A percentile compares a stretch with the other conserved stretches of the same genome.
phyloP scores from a whole-genome alignment of 2,797 vertebrate genomes.

The Premnoplex brunnescens region DNA sequence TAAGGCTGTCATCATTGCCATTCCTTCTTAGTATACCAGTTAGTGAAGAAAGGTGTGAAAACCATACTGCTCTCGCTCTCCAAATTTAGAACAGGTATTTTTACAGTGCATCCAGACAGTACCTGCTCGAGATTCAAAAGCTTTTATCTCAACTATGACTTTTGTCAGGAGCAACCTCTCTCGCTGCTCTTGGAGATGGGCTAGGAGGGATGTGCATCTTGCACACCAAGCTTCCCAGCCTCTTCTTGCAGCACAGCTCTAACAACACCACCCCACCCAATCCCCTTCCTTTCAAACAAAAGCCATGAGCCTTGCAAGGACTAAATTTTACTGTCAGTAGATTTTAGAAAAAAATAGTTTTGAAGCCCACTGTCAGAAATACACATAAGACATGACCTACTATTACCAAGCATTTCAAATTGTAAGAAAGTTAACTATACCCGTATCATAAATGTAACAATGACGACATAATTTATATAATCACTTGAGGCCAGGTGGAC shows the following conservation, averaged over 20 bases:
- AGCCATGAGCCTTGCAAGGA: background rate
- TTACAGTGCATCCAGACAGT: background rate
- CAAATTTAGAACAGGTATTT: conserved; percentile 16
- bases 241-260: background rate
- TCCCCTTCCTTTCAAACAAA: background rate
- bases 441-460: background rate
- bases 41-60: conserved; percentile 19
- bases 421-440: background rate
- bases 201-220: background rate
- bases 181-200: background rate
- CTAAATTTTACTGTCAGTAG: background rate
- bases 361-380: background rate
- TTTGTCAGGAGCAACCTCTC: background rate
- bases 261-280: background rate
- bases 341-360: background rate
- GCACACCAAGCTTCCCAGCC: background rate
- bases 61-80: background rate
- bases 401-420: background rate
- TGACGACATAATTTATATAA: background rate
- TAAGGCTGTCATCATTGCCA: background rate
- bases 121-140: background rate
- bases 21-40: background rate
- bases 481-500: background rate
- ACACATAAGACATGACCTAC: background rate
- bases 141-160: background rate